These are phyloP conservation scores for Atta cephalotes DNA, from an alignment of 1,140 invertebrate species.

Conservation along the genomic window DNA sequence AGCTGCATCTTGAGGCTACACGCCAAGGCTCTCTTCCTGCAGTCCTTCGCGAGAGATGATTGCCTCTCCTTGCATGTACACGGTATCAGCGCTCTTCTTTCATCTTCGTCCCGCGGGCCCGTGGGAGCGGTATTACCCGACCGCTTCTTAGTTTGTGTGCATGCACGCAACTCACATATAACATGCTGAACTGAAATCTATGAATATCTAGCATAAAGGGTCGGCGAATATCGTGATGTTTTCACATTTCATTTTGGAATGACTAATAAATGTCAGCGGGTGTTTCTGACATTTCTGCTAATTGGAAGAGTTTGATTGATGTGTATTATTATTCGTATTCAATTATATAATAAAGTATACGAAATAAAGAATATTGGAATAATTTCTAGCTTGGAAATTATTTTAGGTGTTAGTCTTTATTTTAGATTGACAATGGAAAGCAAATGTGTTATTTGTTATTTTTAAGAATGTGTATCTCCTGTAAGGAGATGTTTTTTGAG, in stretches of 20 bases:
- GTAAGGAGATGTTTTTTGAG: too few species aligned
- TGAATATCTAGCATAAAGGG: slow-evolving; percentile 16
- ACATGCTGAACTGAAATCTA: slow-evolving; percentile 13
- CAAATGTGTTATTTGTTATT: neutral
- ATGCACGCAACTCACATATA: slow-evolving; percentile 31
- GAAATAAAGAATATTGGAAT: neutral
- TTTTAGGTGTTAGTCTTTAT: too few species aligned
- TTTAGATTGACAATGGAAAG: neutral
- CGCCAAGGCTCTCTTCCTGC: slow-evolving; percentile 58
- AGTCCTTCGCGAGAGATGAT: slow-evolving; percentile 64
- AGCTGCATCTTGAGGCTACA: slow-evolving; percentile 62
- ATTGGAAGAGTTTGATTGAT: slow-evolving; percentile 15
- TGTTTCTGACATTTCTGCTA: neutral
- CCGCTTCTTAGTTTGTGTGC: slow-evolving; percentile 52
- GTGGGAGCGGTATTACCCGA: slow-evolving; percentile 68
- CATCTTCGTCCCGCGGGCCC: slow-evolving; percentile 60
- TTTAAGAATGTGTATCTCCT: neutral
- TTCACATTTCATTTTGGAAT: neutral
- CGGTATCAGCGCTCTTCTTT: slow-evolving; percentile 66
- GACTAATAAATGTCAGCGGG: neutral
- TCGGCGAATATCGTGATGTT: neutral
- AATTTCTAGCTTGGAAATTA: neutral
- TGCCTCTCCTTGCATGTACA: slow-evolving; percentile 44
- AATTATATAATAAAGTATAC: neutral
- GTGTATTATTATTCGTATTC: neutral